Base-by-base conservation (phyloP, 2,888 invertebrate genomes). In the Parochlus steinenii region DNA sequence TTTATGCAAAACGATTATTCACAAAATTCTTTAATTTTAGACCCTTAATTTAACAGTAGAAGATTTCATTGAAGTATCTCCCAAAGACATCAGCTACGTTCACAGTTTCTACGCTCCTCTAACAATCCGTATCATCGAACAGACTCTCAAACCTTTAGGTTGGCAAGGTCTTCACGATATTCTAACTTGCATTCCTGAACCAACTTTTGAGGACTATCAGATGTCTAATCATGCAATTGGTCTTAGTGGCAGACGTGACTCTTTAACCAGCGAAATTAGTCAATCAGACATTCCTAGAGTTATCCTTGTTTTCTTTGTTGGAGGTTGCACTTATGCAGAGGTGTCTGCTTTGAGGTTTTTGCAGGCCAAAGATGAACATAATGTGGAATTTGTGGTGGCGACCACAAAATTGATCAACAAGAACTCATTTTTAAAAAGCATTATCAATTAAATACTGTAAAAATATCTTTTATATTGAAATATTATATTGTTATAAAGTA, bases 311-410 rank as follows among this genome's bases (percentile, higher is more conserved):
- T 89, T 93, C 56, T 93, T 95, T 53, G 75, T 98, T 11, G 98
- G 98, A 4, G 98, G 98, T 0, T 87, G 93, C 52, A 98, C 97
- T 0, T 89, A 79, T 61, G 87, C 93, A 2, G 98, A 98, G 61
- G 77, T 82, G 47, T 78, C 81, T 0, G 79, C 80, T 0, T 51
- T 82, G 7, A 63, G 81, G 39, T 77, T 72, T 46, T 61, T 81
- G 14, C 74, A 78, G 8, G 76, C 76, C 43, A 75, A 77, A 50
- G 80, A 80, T 50, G 80, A 81, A 40, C 71, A 77, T 5, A 79
- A 80, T 47, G 85, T 86, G 1, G 92, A 93, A 52, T 89, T 86
- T 54, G 70, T 89, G 6, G 72, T 90, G 43, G 79, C 82, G 29
- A 92, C 93, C 3, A 93, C 93, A 0, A 89, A 89, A 56, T 62